A percentile compares a stretch with the other conserved stretches of the same genome.
Conservation (phyloP, 1,140 invertebrate species). For the Musca domestica region DNA sequence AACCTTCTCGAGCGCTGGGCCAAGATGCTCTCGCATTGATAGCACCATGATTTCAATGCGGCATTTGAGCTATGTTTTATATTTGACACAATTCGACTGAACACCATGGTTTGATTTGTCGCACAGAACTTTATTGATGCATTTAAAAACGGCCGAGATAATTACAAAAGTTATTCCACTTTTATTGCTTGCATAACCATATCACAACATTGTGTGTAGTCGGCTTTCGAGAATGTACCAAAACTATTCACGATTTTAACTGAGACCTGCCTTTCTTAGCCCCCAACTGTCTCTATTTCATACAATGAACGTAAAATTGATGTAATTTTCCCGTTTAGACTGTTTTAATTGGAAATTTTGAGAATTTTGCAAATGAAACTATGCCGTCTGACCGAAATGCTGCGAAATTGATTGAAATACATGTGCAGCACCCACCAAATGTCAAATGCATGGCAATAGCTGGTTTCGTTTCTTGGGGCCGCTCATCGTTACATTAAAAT, state of each 20-base stretch:
- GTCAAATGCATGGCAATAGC: too few species aligned
- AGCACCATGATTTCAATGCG: conserved; percentile 57
- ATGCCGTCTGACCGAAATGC: too few species aligned
- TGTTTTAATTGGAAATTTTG: neutral
- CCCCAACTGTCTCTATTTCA: too few species aligned
- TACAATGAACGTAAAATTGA: too few species aligned
- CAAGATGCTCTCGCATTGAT: conserved; percentile 64
- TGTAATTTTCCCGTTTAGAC: neutral
- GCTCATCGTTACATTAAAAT: too few species aligned
- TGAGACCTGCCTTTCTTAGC: too few species aligned
- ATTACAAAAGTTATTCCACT: neutral
- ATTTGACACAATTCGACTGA: conserved; percentile 40
- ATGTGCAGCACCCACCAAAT: too few species aligned
- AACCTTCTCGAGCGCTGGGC: conserved; percentile 62
- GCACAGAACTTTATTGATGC: neutral
- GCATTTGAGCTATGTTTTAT: conserved; percentile 55
- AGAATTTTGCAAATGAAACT: neutral
- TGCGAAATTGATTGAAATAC: too few species aligned
- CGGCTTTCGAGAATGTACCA: conserved; percentile 1
- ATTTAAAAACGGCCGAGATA: neutral
- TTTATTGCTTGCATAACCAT: conserved; percentile 25
- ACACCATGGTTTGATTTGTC: conserved; percentile 13
- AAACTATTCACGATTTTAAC: too few species aligned
- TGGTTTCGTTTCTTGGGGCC: too few species aligned
- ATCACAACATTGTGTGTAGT: conserved; percentile 5